These are phyloP conservation scores for Aselliscus stoliczkanus DNA, from an alignment of 2,797 vertebrate genomes.

Conservation along the genomic window DNA sequence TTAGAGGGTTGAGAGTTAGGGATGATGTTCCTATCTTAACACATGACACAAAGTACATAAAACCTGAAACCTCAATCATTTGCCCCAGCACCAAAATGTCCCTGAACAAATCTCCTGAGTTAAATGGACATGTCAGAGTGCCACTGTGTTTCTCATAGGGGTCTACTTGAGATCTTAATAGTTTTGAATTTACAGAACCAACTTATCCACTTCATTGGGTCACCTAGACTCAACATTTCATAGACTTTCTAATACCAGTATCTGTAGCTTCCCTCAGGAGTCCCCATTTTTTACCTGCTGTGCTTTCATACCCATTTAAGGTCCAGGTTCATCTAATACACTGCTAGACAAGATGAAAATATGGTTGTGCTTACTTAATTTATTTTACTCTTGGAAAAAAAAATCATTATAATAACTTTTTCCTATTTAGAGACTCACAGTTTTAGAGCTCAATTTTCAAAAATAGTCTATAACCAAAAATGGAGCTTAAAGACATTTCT, in stretches of 20 bases:
- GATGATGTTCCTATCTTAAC: not conserved
- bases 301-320: not conserved
- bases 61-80: not conserved
- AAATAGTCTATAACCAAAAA: not conserved
- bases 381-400: conserved; percentile 25
- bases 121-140: not conserved
- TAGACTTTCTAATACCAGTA: not conserved
- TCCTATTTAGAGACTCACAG: not conserved
- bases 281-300: not conserved
- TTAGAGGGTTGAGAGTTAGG: not conserved
- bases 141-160: not conserved
- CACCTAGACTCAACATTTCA: not conserved
- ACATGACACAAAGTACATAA: not conserved
- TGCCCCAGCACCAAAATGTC: not conserved
- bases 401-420: not conserved
- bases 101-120: not conserved
- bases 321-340: not conserved
- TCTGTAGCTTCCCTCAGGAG: not conserved
- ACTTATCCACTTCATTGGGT: not conserved
- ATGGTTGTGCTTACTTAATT: not conserved
- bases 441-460: conserved; percentile 39
- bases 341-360: not conserved
- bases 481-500: not conserved
- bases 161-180: not conserved
- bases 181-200: not conserved